Conservation (phyloP, 2,797 vertebrate species). For the Leontopithecus rosalia region DNA sequence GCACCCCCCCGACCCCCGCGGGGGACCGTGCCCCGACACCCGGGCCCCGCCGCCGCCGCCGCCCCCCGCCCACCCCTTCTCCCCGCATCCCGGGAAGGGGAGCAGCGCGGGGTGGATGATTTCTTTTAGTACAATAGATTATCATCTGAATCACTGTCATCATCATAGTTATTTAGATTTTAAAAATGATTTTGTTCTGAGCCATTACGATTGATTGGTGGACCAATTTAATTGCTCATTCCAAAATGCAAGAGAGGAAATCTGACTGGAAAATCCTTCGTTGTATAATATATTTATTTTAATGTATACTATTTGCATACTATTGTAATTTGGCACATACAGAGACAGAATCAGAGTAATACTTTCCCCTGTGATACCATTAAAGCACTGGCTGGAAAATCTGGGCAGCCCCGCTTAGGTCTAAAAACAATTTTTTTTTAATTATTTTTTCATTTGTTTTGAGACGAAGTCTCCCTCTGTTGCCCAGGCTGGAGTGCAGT, state of each 20-base stretch:
- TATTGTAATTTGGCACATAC: neutral
- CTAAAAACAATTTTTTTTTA: no score
- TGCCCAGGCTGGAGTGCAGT: neutral
- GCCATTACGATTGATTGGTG: neutral
- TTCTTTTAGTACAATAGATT: neutral
- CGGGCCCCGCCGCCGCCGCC: no score
- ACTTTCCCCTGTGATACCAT: neutral
- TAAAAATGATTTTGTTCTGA: neutral
- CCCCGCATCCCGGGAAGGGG: no score
- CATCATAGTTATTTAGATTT: neutral
- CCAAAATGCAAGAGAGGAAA: neutral
- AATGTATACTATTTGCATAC: neutral
- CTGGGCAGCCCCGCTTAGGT: neutral
- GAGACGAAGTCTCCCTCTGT: neutral
- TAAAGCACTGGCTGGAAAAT: neutral
- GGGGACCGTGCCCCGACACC: no score
- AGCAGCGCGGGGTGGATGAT: no score
- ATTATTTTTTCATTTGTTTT: neutral
- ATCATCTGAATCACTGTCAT: neutral
- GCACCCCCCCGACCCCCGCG: accelerated
- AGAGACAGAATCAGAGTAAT: neutral
- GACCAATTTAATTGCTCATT: neutral
- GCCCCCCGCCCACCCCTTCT: no score
- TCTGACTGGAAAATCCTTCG: neutral
- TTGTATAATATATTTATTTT: neutral